A percentile compares a stretch with the other conserved stretches of the same genome.
Conservation (phyloP, 2,888 invertebrate species). For the Brenthis hecate region DNA sequence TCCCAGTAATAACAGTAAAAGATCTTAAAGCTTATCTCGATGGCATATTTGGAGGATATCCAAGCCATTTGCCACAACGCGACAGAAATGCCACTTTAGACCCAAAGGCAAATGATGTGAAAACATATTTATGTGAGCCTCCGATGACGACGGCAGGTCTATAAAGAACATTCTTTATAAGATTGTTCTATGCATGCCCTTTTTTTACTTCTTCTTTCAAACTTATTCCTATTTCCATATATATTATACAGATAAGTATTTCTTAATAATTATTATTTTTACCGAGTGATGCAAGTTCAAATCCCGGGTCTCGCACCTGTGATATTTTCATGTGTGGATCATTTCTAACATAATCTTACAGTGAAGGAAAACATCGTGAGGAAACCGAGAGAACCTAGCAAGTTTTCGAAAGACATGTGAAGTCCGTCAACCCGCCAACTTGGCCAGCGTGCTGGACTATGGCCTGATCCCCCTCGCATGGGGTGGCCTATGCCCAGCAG, state of each 20-base stretch:
- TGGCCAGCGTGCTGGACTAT: no score
- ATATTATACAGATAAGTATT: neutral
- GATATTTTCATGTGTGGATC: no score
- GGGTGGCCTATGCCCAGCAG: no score
- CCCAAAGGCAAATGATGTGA: slow-evolving; percentile 72
- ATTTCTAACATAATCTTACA: no score
- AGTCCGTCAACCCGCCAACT: no score
- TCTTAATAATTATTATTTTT: no score
- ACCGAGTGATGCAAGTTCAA: no score
- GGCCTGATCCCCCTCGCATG: no score
- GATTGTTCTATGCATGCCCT: slow-evolving; percentile 11
- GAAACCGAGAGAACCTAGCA: no score
- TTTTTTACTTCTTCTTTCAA: slow-evolving; percentile 5
- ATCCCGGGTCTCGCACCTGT: no score
- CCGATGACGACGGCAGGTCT: slow-evolving; percentile 28
- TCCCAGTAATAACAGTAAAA: slow-evolving; percentile 45
- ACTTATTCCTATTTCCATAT: neutral
- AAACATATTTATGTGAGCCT: slow-evolving; percentile 56
- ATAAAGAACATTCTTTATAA: slow-evolving; percentile 24
- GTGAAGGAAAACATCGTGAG: no score
- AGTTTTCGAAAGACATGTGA: no score
- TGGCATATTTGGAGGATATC: slow-evolving; percentile 64
- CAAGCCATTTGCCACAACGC: slow-evolving; percentile 73
- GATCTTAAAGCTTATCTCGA: slow-evolving; percentile 70
- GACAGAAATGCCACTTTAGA: slow-evolving; percentile 68